These are phyloP conservation scores for Solenopsis invicta DNA, from an alignment of 1,140 invertebrate species.

Conservation along the genomic window DNA sequence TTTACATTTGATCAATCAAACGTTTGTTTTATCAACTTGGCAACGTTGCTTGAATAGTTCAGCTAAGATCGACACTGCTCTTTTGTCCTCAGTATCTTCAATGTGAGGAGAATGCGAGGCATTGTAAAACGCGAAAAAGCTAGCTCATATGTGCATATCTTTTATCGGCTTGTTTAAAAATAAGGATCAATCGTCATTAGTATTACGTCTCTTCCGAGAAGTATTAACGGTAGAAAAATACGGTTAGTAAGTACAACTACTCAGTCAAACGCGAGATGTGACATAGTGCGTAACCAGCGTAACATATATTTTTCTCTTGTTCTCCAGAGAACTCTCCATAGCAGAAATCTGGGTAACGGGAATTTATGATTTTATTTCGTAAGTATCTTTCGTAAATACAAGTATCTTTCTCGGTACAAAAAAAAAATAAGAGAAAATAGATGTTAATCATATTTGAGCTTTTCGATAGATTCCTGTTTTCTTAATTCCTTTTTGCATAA, in stretches of 20 bases:
- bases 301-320: not conserved
- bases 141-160: not conserved
- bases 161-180: not conserved
- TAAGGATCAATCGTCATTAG: not conserved
- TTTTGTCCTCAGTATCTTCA: not conserved
- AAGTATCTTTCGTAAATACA: not conserved
- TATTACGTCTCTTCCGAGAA: not conserved
- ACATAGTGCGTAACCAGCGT: not conserved
- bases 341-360: not conserved
- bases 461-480: not conserved
- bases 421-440: not conserved
- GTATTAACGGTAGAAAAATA: not conserved
- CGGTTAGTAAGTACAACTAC: not conserved
- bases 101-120: not conserved
- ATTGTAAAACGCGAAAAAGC: not conserved
- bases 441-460: not conserved
- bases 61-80: not conserved
- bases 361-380: not conserved
- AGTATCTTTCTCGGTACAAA: not conserved
- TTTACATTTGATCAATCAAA: not conserved
- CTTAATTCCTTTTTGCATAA: not conserved
- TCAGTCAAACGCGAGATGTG: not conserved
- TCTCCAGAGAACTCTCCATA: not conserved
- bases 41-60: conserved; percentile 3
- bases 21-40: conserved; percentile 1